Evolutionary conservation across 2,888 invertebrate genomes (phyloP).

Genomic region (Orthonevra nobilis): DNA sequence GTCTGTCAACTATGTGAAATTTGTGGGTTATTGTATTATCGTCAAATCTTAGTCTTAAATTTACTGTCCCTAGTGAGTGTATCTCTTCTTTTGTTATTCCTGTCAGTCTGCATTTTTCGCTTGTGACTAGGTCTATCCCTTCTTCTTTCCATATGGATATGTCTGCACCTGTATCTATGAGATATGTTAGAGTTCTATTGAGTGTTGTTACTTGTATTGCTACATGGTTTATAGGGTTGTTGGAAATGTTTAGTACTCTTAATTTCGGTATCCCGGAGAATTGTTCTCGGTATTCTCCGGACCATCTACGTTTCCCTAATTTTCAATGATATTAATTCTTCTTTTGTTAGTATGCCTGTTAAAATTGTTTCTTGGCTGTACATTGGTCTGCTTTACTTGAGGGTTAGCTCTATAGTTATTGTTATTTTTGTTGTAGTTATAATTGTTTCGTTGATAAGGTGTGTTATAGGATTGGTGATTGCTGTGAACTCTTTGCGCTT

Average conservation of each 20-base stretch:
- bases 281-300: not conserved
- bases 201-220: no score
- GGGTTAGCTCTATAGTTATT: no score
- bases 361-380: no score
- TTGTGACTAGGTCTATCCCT: not conserved
- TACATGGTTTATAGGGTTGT: no score
- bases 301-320: no score
- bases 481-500: no score
- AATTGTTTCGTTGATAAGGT: no score
- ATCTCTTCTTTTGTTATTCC: no score
- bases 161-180: no score
- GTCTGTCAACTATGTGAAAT: constrained; percentile 2
- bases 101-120: not conserved
- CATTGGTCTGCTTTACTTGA: no score
- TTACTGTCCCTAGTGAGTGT: constrained; percentile 13
- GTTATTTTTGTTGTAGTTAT: no score
- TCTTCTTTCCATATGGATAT: constrained; percentile 12
- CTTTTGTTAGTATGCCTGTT: not conserved
- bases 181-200: not conserved
- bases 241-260: not conserved
- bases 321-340: not conserved
- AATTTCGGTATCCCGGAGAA: constrained; percentile 4
- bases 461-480: no score
- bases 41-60: not conserved
- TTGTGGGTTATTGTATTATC: constrained; percentile 1